A percentile compares a stretch with the other conserved stretches of the same genome.
Evolutionary conservation across 2,113 vertebrate genomes (phyloP).

Genomic region (Empidonax alnorum): DNA sequence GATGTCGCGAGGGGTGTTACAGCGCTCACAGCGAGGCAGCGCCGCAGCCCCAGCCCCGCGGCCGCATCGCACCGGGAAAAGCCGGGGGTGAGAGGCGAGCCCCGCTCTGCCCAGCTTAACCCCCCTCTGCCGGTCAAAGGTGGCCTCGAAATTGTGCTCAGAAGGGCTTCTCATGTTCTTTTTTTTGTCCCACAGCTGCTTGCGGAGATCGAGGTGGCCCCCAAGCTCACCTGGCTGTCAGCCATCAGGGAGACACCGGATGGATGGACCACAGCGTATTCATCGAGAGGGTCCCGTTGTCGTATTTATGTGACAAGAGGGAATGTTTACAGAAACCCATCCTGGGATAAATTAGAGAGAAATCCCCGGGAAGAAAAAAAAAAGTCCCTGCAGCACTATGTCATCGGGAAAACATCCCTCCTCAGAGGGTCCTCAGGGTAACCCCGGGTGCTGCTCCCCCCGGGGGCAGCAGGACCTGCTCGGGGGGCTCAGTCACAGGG

Average conservation of each 20-base stretch:
- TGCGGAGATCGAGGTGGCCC: rapidly evolving
- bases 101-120: background rate
- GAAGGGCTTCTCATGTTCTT: background rate
- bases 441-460: background rate
- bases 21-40: too few relatives aligned
- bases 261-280: background rate
- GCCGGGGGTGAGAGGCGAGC: background rate
- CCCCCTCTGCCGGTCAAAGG: background rate
- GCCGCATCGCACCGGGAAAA: too few relatives aligned
- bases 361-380: background rate
- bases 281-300: background rate
- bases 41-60: too few relatives aligned
- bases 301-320: background rate
- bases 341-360: background rate
- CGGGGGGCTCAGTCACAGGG: background rate
- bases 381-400: background rate
- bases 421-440: background rate
- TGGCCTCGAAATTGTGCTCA: background rate
- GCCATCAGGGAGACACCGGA: background rate
- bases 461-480: rapidly evolving
- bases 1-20: too few relatives aligned
- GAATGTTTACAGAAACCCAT: background rate
- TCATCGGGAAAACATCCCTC: background rate
- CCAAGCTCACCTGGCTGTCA: background rate
- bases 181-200: background rate